These are phyloP conservation scores for Chelmon rostratus DNA, from an alignment of 2,797 vertebrate species.

Conservation along the genomic window DNA sequence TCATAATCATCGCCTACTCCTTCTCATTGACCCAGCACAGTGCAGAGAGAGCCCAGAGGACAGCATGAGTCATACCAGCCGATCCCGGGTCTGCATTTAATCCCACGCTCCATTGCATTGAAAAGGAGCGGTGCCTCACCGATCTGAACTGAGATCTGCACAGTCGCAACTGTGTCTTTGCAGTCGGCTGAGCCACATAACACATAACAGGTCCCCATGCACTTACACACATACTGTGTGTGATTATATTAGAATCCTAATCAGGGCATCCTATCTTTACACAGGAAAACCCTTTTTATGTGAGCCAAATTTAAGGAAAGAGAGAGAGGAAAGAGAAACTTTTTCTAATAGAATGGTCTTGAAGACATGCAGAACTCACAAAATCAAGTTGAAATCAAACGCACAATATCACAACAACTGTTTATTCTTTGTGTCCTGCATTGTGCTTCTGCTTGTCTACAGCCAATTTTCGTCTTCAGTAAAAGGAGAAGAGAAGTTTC, in stretches of 20 bases:
- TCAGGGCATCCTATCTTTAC: background rate
- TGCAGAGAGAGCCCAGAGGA: slow-evolving; percentile 58
- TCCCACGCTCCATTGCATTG: slow-evolving; percentile 67
- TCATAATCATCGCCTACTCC: slow-evolving; percentile 65
- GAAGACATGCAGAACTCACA: background rate
- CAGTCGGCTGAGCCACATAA: slow-evolving; percentile 17
- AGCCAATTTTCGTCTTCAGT: background rate
- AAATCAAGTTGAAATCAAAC: background rate
- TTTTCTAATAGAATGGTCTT: background rate
- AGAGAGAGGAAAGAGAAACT: background rate
- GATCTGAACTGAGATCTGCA: slow-evolving; percentile 66
- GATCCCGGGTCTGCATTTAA: slow-evolving; percentile 76
- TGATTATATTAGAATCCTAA: slow-evolving; percentile 11
- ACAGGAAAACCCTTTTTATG: background rate
- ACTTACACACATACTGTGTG: slow-evolving; percentile 20
- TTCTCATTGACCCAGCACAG: slow-evolving; percentile 65
- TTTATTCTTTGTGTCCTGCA: background rate
- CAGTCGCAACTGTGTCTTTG: slow-evolving; percentile 41
- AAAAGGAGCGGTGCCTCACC: slow-evolving; percentile 47
- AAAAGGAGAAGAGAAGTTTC: slow-evolving; percentile 27
- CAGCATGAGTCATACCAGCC: slow-evolving; percentile 62
- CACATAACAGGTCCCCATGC: background rate
- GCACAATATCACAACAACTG: background rate
- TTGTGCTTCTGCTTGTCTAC: background rate
- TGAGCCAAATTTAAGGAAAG: background rate